Percentiles rank a stretch among this genome's conserved stretches.
These are phyloP conservation scores for Drosophila albomicans DNA, from an alignment of 1,140 invertebrate genomes.

Conservation along the genomic window DNA sequence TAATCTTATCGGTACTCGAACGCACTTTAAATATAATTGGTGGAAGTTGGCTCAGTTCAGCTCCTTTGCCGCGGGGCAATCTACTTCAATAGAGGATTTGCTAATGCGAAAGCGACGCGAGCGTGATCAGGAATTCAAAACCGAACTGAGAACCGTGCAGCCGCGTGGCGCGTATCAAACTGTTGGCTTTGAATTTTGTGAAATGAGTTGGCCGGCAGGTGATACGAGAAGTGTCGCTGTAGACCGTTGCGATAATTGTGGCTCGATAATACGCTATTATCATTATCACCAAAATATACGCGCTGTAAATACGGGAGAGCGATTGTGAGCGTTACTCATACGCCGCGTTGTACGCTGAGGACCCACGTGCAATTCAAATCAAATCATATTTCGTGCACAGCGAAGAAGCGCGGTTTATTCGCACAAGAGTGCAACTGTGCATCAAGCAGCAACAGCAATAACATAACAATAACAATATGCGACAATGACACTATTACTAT, in stretches of 20 bases:
- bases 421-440: background rate
- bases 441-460: slow-evolving; percentile 13
- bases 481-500: slow-evolving; percentile 82
- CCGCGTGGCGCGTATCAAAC: slow-evolving; percentile 64
- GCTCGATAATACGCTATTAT: slow-evolving; percentile 67
- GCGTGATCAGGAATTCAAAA: background rate
- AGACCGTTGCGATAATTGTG: slow-evolving; percentile 49
- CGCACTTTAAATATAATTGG: slow-evolving; percentile 21
- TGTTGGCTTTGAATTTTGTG: slow-evolving; percentile 48
- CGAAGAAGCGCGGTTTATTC: slow-evolving; percentile 5
- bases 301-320: slow-evolving; percentile 4
- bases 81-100: background rate
- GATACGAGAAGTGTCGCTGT: background rate
- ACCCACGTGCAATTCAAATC: slow-evolving; percentile 49
- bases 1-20: slow-evolving; percentile 38
- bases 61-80: slow-evolving; percentile 4
- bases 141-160: slow-evolving; percentile 47
- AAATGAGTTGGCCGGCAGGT: slow-evolving; percentile 26
- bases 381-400: slow-evolving; percentile 10
- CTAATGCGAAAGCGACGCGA: background rate
- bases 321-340: slow-evolving; percentile 10
- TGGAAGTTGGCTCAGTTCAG: slow-evolving; percentile 21
- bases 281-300: slow-evolving; percentile 46
- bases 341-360: slow-evolving; percentile 2
- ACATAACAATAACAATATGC: slow-evolving; percentile 56